A percentile compares a stretch with the other conserved stretches of the same genome.
Evolutionary conservation across 1,140 invertebrate genomes (phyloP).

Genomic region (Archivesica marissinica): DNA sequence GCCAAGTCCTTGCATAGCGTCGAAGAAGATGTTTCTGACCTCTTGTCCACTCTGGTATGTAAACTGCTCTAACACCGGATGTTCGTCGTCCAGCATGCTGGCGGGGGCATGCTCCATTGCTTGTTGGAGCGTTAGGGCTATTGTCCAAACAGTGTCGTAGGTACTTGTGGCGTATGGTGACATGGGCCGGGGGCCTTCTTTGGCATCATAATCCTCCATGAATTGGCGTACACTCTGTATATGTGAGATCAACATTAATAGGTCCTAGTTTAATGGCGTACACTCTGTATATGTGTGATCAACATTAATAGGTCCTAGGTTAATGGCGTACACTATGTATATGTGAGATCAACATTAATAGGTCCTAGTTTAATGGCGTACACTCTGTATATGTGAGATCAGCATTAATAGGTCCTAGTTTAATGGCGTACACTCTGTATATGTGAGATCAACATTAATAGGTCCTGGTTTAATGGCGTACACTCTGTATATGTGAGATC

Average conservation of each 20-base stretch:
- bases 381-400: too few species aligned
- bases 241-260: too few species aligned
- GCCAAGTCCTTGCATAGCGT: slow-evolving; percentile 89
- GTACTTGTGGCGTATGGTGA: slow-evolving; percentile 89
- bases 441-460: too few species aligned
- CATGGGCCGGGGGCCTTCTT: slow-evolving; percentile 85
- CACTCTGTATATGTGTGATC: too few species aligned
- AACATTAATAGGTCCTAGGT: background rate
- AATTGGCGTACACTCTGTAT: slow-evolving; percentile 89
- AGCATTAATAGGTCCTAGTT: too few species aligned
- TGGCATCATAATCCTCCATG: slow-evolving; percentile 85
- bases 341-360: too few species aligned
- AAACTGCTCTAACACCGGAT: slow-evolving; percentile 87
- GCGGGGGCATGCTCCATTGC: slow-evolving; percentile 74
- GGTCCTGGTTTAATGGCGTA: too few species aligned
- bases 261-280: too few species aligned
- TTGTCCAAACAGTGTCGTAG: slow-evolving; percentile 95
- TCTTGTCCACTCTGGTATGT: slow-evolving; percentile 88
- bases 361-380: too few species aligned
- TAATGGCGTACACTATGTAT: too few species aligned
- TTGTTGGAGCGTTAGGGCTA: slow-evolving; percentile 89
- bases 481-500: too few species aligned
- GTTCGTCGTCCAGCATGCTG: slow-evolving; percentile 21
- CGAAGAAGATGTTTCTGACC: slow-evolving; percentile 88
- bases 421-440: too few species aligned